A percentile compares a stretch with the other conserved stretches of the same genome.
These are phyloP conservation scores for Danionella dracula DNA, from an alignment of 2,797 vertebrate species.

Conservation along the genomic window DNA sequence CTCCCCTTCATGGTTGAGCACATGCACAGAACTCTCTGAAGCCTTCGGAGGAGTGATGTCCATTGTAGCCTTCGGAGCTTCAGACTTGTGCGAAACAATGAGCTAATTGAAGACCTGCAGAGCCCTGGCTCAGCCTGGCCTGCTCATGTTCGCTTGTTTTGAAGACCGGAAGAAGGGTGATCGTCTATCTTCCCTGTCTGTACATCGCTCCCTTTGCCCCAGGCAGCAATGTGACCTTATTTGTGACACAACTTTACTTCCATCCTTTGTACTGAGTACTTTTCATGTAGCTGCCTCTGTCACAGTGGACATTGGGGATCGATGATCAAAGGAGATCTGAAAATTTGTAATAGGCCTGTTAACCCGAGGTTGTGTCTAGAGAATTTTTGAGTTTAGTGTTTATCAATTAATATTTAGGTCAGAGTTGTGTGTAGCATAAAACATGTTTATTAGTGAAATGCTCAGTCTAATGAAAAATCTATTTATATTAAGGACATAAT, in stretches of 20 bases:
- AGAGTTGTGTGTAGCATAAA: no score
- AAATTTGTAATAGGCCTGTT: background rate
- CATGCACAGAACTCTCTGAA: constrained; percentile 57
- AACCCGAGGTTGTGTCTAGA: no score
- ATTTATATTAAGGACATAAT: no score
- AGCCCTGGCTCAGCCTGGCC: constrained; percentile 26
- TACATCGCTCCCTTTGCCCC: constrained; percentile 37
- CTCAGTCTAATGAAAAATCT: no score
- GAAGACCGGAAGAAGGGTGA: constrained; percentile 41
- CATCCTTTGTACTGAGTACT: constrained; percentile 33
- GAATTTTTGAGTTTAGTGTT: no score
- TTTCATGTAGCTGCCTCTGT: constrained; percentile 30
- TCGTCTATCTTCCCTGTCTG: constrained; percentile 19
- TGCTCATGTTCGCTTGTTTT: constrained; percentile 56
- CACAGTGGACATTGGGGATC: constrained; percentile 10
- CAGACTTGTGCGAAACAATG: constrained; percentile 63
- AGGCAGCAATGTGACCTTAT: constrained; percentile 66
- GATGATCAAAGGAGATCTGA: background rate
- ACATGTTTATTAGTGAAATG: no score
- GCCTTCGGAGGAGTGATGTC: constrained; percentile 25
- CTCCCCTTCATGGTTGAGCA: constrained; percentile 59
- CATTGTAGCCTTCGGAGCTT: constrained; percentile 58
- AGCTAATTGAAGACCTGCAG: constrained; percentile 63
- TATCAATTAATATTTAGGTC: no score
- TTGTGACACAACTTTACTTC: constrained; percentile 46